Evolutionary conservation across 2,888 invertebrate genomes (phyloP), one percentile per base, ranked within the genome.

Genomic region (Lasioglossum figueresi): DNA sequence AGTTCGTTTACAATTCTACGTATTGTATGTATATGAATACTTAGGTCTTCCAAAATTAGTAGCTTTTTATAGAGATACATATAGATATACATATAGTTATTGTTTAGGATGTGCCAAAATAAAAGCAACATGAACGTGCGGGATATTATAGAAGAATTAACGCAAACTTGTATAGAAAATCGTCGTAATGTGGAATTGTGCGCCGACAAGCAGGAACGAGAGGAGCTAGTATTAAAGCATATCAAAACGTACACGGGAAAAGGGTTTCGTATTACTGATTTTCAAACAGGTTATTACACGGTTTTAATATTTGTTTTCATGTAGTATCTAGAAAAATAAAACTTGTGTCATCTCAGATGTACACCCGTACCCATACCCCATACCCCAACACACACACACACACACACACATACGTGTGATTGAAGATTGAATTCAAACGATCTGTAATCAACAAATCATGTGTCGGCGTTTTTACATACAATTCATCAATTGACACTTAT

Each of bases 111-210:
- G 70, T n/a, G 2, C 40, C 52, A 45, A 12, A 63, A 43, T 5
- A 19, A 63, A 76, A 23, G 85, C 90, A 94, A 92, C 78, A 95
- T 95, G 94, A 93, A 90, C 82, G 87, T 92, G 16, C 91, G 91
- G 78, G 89, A 92, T 48, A 91, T 85, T n/a, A 86, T 95, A 31
- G 91, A 93, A 72, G 91, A 94, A 88, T 88, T 95, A 45, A 94
- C 96, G 73, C 96, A 96, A 89, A 93, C 95, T 70, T 96, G 96
- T 79, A 96, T 96, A 93, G 96, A 96, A 89, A 94, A 97, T 87
- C 95, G 96, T 40, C 95, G 95, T 63, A 95, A 95, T 74, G 91
- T 96, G 85, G 93, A 92, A 71, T 84, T 92, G 63, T 91, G 91
- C 5, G 94, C 92, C 66, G 94, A 93, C 95, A 95, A 43, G 89